Evolutionary conservation across 92 coral and sea anemone species (phyloP).

Genomic region (Zoanthus sociatus): DNA sequence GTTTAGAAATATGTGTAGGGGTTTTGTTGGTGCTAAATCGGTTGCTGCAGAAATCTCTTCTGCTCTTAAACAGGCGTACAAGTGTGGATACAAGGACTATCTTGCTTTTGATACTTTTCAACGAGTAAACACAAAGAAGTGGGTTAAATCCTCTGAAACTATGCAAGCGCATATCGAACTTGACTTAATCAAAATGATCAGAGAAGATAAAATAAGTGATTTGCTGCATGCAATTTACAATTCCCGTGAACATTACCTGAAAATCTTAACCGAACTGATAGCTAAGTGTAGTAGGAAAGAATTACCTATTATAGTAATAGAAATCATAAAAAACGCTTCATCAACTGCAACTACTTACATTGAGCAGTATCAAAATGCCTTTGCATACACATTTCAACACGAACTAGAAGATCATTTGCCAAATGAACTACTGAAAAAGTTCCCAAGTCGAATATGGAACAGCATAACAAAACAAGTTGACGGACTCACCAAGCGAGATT

Average conservation of each 20-base stretch:
- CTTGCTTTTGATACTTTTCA: constrained; percentile 5
- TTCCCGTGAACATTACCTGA: background rate
- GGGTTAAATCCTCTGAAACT: background rate
- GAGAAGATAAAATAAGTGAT: background rate
- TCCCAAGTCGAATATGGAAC: constrained; percentile 17
- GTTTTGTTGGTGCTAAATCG: constrained; percentile 20
- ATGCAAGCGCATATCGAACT: constrained; percentile 25
- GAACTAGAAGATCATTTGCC: background rate
- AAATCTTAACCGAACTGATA: background rate
- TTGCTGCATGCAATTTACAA: background rate
- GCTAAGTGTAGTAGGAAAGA: background rate
- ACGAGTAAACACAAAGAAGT: background rate
- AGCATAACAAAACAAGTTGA: background rate
- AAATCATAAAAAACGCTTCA: background rate
- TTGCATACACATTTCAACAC: background rate
- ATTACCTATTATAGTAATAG: background rate
- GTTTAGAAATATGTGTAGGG: constrained; percentile 15
- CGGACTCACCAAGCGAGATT: background rate
- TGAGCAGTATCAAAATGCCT: background rate
- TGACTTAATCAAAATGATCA: constrained; percentile 27
- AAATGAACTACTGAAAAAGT: background rate
- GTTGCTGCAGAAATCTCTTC: constrained; percentile 19
- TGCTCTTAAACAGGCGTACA: constrained; percentile 23
- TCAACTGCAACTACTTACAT: background rate
- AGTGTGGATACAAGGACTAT: background rate